These are phyloP conservation scores for Caenorhabditis sp. DNA, from an alignment of 2,888 invertebrate species.

Conservation along the genomic window DNA sequence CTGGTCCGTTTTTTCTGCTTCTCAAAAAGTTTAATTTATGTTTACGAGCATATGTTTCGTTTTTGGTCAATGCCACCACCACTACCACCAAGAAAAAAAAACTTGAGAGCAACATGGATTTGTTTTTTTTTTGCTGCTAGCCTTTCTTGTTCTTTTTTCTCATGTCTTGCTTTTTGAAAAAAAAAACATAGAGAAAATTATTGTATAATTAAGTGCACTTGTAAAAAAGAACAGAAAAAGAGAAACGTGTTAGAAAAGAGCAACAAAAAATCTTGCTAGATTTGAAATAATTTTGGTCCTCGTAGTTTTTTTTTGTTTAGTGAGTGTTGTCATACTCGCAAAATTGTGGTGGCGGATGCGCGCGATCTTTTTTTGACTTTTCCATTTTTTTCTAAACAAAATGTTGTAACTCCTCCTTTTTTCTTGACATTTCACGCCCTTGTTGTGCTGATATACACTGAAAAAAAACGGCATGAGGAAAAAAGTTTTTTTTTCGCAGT, in stretches of 20 bases:
- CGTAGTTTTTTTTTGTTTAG: no score
- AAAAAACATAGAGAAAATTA: neutral
- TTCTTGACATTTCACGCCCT: slow-evolving; percentile 47
- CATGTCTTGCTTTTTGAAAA: neutral
- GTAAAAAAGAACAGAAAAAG: neutral
- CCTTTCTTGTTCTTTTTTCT: slow-evolving; percentile 10
- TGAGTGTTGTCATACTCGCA: neutral
- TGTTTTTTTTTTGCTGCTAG: slow-evolving; percentile 25
- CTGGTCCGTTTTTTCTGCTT: slow-evolving; percentile 8
- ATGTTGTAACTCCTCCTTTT: slow-evolving; percentile 37
- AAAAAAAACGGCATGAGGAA: slow-evolving; percentile 31
- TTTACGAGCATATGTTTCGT: slow-evolving; percentile 49
- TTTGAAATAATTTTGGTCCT: no score
- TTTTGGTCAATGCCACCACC: slow-evolving; percentile 33
- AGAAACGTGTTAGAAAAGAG: neutral
- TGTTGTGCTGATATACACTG: slow-evolving; percentile 45
- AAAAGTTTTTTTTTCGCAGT: neutral
- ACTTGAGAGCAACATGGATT: slow-evolving; percentile 29
- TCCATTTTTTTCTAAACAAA: slow-evolving; percentile 33
- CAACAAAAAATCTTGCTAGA: neutral
- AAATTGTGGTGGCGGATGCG: slow-evolving; percentile 25
- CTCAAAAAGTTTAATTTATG: slow-evolving; percentile 48
- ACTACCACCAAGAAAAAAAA: slow-evolving; percentile 21
- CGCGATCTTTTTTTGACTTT: neutral
- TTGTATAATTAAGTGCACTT: neutral